Percentiles rank a stretch among this genome's conserved stretches.
phyloP scores from a whole-genome alignment of 2,113 vertebrate species.

The Athene noctua region DNA sequence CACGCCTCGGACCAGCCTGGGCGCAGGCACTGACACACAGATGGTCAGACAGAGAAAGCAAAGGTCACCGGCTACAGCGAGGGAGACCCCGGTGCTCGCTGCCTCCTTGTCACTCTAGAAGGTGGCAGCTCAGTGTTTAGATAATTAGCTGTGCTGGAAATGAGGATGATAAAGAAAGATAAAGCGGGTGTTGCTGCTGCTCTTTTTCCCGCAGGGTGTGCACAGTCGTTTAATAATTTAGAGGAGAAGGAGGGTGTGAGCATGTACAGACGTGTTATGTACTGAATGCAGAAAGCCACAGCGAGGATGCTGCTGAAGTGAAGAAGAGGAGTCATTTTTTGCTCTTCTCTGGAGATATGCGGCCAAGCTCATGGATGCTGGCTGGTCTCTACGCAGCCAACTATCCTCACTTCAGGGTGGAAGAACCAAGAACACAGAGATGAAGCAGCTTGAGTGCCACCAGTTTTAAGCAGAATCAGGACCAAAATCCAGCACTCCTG shows the following conservation, averaged over 20 bases:
- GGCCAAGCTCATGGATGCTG: background rate
- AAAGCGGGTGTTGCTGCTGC: conserved; percentile 8
- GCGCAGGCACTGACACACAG: background rate
- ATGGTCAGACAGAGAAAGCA: background rate
- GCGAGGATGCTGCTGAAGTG: background rate
- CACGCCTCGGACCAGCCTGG: background rate
- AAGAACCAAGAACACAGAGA: background rate
- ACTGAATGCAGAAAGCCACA: background rate
- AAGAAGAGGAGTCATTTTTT: background rate
- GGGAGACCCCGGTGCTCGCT: background rate
- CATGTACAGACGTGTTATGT: background rate
- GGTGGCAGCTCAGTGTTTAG: background rate
- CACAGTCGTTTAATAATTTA: conserved; percentile 52
- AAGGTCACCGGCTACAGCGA: background rate
- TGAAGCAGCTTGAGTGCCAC: background rate
- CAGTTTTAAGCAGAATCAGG: background rate
- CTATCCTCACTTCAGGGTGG: background rate
- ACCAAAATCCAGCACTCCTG: background rate
- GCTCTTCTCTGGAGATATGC: background rate
- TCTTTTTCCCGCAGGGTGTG: background rate
- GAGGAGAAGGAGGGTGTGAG: conserved; percentile 24
- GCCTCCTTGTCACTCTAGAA: background rate
- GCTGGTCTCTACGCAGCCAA: background rate
- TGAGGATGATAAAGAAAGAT: conserved; percentile 19
- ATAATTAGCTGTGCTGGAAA: conserved; percentile 31